Evolutionary conservation across 64 coral and sea anemone species (phyloP), one percentile per base, ranked within the genome.

Genomic region (Montipora cactus): DNA sequence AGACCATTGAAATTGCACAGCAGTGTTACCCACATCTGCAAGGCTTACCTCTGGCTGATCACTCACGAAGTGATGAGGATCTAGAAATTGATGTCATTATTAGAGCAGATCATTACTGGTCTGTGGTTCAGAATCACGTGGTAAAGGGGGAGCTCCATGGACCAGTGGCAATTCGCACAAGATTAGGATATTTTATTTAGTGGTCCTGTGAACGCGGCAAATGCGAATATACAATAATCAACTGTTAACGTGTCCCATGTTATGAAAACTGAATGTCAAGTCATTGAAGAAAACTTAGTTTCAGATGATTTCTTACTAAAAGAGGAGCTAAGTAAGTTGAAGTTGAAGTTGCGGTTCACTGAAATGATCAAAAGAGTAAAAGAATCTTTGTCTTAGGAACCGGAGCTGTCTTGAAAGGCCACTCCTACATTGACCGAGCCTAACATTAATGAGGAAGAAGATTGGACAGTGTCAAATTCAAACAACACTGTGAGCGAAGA

Each of bases 31-130:
- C 84, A 79, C 92, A 94, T 83, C 13, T 94, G 18, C 44, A 84
- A 82, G 81, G 66, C 19, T 81, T 90, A 9, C 68, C 77, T 14
- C 57, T 96, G 15, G 90, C 90, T 93, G 90, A 92, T 79, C 64
- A 16, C 5, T 87, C 49, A 28, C 76, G 37, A 47, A 91, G 25
- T 19, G 79, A 79, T 48, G 87, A 83, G 71, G 75, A 49, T 10
- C 87, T 96, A n/a, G 64, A 90, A 61, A 52, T 93, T 45, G 89
- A 92, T 25, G 47, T 95, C 25, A 74, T 90, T 59, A 93, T 93
- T 76, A 91, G 95, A 87, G 91, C 91, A 72, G 95, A 93, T 87
- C 87, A 79, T 7, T 96, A 93, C n/a, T 96, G 95, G 95, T 89
- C 53, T 90, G 45, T 78, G 48, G 55, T 94, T 73, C 78, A 89